These are phyloP conservation scores for Spheniscus humboldti DNA, from an alignment of 2,797 vertebrate species.

Conservation along the genomic window DNA sequence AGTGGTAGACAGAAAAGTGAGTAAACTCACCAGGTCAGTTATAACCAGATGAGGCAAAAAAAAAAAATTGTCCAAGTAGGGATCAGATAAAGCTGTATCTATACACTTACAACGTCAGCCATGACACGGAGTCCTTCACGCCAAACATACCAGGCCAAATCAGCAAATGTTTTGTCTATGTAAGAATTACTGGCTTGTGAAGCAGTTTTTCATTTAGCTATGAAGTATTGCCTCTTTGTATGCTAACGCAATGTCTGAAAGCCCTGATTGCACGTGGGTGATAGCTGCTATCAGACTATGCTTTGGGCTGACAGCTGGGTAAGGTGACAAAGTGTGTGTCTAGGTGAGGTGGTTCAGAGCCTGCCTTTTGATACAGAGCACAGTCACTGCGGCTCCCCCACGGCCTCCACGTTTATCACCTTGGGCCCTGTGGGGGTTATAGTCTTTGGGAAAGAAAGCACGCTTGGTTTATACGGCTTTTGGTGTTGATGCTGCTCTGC, in stretches of 20 bases:
- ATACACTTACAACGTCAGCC: background rate
- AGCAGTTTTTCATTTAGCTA: background rate
- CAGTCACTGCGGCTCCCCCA: background rate
- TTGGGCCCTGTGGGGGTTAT: background rate
- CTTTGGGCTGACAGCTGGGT: background rate
- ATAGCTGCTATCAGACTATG: background rate
- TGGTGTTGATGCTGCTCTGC: background rate
- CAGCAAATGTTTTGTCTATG: background rate
- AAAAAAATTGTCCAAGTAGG: background rate
- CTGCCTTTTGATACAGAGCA: background rate
- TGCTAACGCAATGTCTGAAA: background rate
- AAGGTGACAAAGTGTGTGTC: background rate
- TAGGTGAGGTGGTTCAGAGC: background rate
- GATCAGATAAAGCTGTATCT: background rate
- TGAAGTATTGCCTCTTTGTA: background rate
- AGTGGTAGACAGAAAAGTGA: background rate
- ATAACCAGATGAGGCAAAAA: background rate
- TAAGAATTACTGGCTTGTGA: background rate
- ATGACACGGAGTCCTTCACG: background rate
- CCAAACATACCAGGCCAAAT: background rate
- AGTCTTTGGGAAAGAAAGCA: background rate
- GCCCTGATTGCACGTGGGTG: background rate
- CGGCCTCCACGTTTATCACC: background rate
- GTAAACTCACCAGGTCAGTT: background rate
- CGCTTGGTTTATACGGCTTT: rapidly evolving